Percentiles rank a stretch among this genome's conserved stretches.
Evolutionary conservation across 2,113 vertebrate genomes (phyloP).

Genomic region (Gila orcuttii): DNA sequence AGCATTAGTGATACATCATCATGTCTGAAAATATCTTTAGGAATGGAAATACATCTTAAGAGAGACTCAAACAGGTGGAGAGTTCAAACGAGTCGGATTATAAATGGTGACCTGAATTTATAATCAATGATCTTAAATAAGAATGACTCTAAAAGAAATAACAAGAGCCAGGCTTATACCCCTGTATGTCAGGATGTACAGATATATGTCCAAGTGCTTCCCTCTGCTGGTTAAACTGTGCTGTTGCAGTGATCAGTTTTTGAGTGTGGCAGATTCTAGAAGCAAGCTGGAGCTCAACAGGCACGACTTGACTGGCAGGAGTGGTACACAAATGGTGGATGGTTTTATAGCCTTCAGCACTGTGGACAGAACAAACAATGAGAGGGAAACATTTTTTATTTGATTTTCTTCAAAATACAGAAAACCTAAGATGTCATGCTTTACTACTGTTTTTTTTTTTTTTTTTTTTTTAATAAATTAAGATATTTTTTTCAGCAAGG

Average conservation of each 20-base stretch:
- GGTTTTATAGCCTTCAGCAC: conserved; percentile 41
- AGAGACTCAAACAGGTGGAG: not conserved
- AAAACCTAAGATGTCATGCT: not conserved
- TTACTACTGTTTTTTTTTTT: not conserved
- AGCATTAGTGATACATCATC: not conserved
- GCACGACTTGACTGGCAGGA: conserved; percentile 65
- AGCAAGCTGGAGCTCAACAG: conserved; percentile 67
- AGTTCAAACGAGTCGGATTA: not conserved
- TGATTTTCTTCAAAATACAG: not conserved
- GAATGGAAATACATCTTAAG: not conserved
- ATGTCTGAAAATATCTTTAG: not conserved
- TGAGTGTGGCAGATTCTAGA: conserved; percentile 70
- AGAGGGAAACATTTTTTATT: not conserved
- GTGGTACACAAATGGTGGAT: conserved; percentile 67
- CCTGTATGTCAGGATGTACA: not conserved
- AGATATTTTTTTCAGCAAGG: not conserved
- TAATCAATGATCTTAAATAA: not conserved
- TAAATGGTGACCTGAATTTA: not conserved
- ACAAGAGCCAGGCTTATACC: not conserved
- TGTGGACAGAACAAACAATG: conserved; percentile 56
- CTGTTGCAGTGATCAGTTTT: conserved; percentile 44
- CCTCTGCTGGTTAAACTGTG: conserved; percentile 53
- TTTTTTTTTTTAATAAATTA: no score
- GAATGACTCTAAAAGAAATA: not conserved
- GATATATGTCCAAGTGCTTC: conserved; percentile 39